phyloP scores from a whole-genome alignment of 2,113 vertebrate genomes.

The Petromus typicus region DNA sequence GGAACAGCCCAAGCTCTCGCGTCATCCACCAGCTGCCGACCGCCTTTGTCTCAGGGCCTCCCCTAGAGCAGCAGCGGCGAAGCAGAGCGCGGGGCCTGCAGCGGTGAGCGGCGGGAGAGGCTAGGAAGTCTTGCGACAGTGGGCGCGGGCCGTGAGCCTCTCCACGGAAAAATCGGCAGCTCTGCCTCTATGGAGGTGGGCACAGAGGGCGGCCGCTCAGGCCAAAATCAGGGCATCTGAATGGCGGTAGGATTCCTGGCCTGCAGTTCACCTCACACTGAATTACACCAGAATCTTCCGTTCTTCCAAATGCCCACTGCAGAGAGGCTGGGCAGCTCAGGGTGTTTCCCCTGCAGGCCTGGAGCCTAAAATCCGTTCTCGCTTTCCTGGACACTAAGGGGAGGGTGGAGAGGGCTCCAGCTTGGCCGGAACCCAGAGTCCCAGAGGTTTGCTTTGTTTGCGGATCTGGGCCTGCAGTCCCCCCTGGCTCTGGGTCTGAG shows the following conservation, averaged over 20 bases:
- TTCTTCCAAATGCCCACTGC: not conserved
- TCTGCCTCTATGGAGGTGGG: not conserved
- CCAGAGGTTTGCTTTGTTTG: conserved; percentile 69
- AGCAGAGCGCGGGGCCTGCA: not conserved
- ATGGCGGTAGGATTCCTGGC: not conserved
- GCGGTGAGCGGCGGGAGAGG: not conserved
- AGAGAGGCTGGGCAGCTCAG: not conserved
- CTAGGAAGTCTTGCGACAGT: not conserved
- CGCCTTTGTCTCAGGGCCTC: conserved; percentile 75
- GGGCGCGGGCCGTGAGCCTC: not conserved
- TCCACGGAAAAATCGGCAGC: not conserved
- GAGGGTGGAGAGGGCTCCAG: not conserved
- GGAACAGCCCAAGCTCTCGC: not conserved
- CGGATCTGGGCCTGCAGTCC: not conserved
- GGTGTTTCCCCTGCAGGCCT: not conserved
- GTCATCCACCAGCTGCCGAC: not conserved
- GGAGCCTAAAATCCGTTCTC: not conserved
- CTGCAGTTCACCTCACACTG: not conserved
- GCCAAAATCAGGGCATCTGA: not conserved
- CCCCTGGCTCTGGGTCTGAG: not conserved
- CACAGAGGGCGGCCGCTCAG: not conserved
- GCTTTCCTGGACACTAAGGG: not conserved
- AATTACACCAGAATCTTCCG: not conserved
- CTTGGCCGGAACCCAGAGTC: conserved; percentile 51
- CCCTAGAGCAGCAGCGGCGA: not conserved